Evolutionary conservation across 2,888 invertebrate species (phyloP), one percentile per base, ranked within the genome.

Genomic region (Cephus runcator): DNA sequence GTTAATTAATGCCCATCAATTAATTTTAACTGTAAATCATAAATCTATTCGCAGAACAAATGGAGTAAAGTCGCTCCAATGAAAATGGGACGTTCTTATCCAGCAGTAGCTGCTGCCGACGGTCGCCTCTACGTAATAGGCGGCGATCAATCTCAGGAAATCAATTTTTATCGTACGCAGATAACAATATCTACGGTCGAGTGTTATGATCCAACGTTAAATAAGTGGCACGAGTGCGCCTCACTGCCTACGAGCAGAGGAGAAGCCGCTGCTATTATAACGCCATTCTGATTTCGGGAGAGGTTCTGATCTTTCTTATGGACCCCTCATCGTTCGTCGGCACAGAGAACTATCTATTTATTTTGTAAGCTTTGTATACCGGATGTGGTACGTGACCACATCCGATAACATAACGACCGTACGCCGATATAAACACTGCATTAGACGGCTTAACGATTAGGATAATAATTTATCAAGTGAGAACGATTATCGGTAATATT

Each of bases 231-330:
- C 83, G 93, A 95, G 86, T 96, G 96, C 83, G 95, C 96, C 73
- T 94, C 96, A 81, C 93, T 98, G 89, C 96, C 97, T 34, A 95
- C 96, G 88, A 96, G 96, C 85, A 94, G 98, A 82, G 96, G 97
- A 77, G 97, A 97, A 92, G 97, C 97, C 73, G 97, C 97, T 80
- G 96, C 97, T 81, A 96, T 96, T 79, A 95, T 97, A 88, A 95
- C 90, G 81, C 91, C 90, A n/a, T 91, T 93, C 81, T 94, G 92
- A 93, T 90, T 84, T 71, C 4, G 71, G 31, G 33, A 31, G 31
- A 56, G 23, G 9, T 56, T 23, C 23, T 40, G 6, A 40, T 23
- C 1, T 23, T 23, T 23, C 40, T 40, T 40, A 15, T 23, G 6
- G 23, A 6, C 31, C 15, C 31, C 6, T 31, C n/a, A 23, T 9